Conservation (phyloP, 2,888 invertebrate genomes). For the Chirona hameri region DNA sequence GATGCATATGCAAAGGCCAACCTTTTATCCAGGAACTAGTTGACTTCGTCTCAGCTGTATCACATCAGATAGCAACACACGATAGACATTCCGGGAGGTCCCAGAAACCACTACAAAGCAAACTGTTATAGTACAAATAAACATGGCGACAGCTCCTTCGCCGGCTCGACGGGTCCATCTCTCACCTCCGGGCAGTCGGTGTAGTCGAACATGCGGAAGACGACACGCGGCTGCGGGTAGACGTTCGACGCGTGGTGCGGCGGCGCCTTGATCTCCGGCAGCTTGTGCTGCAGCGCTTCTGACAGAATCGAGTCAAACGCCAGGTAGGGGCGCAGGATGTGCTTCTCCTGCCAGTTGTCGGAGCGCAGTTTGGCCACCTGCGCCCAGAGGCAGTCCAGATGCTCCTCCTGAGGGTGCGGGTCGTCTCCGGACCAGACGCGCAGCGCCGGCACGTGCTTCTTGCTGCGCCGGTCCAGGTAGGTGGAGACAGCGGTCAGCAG, state of each 20-base stretch:
- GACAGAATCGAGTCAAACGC: conserved; percentile 93
- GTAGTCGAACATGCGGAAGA: conserved; percentile 95
- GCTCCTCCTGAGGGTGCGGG: conserved; percentile 88
- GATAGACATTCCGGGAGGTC: too few relatives aligned
- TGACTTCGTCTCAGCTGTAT: too few relatives aligned
- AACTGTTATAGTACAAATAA: too few relatives aligned
- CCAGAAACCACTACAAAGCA: too few relatives aligned
- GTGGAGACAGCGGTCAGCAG: conserved; percentile 84
- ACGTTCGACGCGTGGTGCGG: conserved; percentile 83
- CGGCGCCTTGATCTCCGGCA: conserved; percentile 86
- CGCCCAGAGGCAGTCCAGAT: conserved; percentile 39
- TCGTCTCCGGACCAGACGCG: conserved; percentile 92
- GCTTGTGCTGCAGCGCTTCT: conserved; percentile 92
- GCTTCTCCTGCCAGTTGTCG: conserved; percentile 96
- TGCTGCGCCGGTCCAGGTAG: conserved; percentile 86
- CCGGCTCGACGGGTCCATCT: too few relatives aligned
- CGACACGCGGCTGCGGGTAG: conserved; percentile 92
- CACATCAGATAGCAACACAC: too few relatives aligned
- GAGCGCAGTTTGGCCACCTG: conserved; percentile 76
- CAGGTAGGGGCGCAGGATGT: conserved; percentile 89
- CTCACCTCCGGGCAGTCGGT: conserved; percentile 92
- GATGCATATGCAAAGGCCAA: too few relatives aligned
- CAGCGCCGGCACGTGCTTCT: conserved; percentile 87
- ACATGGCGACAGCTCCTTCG: too few relatives aligned
- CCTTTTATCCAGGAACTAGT: too few relatives aligned